These are phyloP conservation scores for Hiodon tergisus DNA, from an alignment of 2,113 vertebrate genomes.

Conservation along the genomic window DNA sequence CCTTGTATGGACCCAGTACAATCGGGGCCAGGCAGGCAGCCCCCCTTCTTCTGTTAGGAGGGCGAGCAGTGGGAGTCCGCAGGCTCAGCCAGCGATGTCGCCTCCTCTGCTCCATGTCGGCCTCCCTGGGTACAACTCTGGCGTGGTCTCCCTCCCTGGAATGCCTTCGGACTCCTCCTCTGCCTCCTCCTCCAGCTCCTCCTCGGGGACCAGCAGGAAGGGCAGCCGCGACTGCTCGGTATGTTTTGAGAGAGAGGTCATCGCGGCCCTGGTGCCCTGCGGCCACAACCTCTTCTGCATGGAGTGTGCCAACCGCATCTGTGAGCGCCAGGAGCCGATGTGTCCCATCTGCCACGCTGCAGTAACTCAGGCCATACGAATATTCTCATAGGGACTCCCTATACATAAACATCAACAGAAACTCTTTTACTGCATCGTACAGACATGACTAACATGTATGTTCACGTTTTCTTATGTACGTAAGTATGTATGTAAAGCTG, in stretches of 20 bases:
- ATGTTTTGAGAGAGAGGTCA: slow-evolving; percentile 91
- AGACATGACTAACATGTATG: neutral
- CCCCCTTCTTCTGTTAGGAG: slow-evolving; percentile 57
- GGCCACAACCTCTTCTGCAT: slow-evolving; percentile 91
- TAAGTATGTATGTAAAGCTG: slow-evolving; percentile 61
- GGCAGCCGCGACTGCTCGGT: slow-evolving; percentile 89
- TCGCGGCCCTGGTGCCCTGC: slow-evolving; percentile 84
- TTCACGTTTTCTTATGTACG: slow-evolving; percentile 35
- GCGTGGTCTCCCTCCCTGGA: slow-evolving; percentile 58
- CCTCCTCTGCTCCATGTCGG: slow-evolving; percentile 62
- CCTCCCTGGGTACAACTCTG: slow-evolving; percentile 37
- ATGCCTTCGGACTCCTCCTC: slow-evolving; percentile 68
- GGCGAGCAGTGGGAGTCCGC: slow-evolving; percentile 42
- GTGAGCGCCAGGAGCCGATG: slow-evolving; percentile 78
- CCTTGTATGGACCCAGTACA: slow-evolving; percentile 78
- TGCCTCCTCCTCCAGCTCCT: slow-evolving; percentile 76
- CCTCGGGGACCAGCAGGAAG: slow-evolving; percentile 77
- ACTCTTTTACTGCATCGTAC: neutral
- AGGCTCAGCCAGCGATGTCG: slow-evolving; percentile 55
- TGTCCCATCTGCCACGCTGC: slow-evolving; percentile 85
- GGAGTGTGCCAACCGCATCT: slow-evolving; percentile 87
- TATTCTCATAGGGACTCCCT: slow-evolving; percentile 71
- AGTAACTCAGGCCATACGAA: slow-evolving; percentile 93
- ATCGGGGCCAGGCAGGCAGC: slow-evolving; percentile 55
- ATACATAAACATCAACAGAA: neutral